Evolutionary conservation across 2,797 vertebrate species (phyloP).

Genomic region (Scolopax bukidnonensis): DNA sequence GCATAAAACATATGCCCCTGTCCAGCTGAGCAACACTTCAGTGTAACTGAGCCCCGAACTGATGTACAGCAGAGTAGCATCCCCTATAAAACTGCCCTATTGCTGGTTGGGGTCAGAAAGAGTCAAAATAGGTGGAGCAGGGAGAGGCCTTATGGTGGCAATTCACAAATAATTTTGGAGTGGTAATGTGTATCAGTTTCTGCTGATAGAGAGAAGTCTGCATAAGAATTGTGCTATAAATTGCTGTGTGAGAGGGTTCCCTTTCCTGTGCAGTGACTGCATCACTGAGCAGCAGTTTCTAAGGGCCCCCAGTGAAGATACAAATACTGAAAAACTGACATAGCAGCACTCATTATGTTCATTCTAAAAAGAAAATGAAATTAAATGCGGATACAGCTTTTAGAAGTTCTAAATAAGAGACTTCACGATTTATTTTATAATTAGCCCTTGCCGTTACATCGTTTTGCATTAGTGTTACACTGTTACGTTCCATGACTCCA

Average conservation of each 20-base stretch:
- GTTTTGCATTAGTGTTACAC: neutral
- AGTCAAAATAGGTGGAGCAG: neutral
- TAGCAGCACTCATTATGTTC: neutral
- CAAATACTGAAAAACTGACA: neutral
- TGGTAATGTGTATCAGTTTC: neutral
- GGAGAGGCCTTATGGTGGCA: neutral
- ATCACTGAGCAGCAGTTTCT: neutral
- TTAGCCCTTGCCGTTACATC: neutral
- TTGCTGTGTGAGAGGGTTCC: neutral
- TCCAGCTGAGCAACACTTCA: neutral
- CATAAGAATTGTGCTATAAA: neutral
- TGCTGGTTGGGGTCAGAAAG: neutral
- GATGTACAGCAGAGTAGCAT: neutral
- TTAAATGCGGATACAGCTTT: neutral
- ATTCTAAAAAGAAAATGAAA: neutral
- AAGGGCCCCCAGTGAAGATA: neutral
- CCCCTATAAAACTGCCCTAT: neutral
- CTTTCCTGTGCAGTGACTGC: neutral
- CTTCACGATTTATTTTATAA: neutral
- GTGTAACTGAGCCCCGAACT: neutral
- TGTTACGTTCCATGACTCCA: neutral
- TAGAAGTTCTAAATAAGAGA: neutral
- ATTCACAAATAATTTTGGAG: neutral
- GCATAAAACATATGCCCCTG: neutral
- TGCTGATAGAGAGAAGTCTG: neutral